phyloP scores from a whole-genome alignment of 2,113 vertebrate genomes.

The Pungitius pungitius region DNA sequence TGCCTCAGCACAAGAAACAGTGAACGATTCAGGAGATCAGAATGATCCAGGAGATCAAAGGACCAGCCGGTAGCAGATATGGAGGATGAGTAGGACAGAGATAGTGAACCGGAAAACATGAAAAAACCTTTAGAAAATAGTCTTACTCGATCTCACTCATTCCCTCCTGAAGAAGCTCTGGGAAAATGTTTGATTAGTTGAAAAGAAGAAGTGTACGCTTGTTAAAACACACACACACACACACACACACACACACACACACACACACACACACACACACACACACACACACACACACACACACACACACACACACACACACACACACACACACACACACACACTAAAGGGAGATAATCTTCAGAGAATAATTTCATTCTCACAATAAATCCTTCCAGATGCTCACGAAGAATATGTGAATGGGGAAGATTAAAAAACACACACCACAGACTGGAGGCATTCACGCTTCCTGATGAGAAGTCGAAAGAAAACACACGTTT shows the following conservation, averaged over 20 bases:
- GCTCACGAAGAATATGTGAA: slow-evolving; percentile 52
- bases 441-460: slow-evolving; percentile 21
- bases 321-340: slow-evolving; percentile 21
- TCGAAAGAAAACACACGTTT: slow-evolving; percentile 30
- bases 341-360: slow-evolving; percentile 62
- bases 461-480: slow-evolving; percentile 33
- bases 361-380: slow-evolving; percentile 60
- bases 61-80: slow-evolving; percentile 50
- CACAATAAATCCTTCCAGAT: slow-evolving; percentile 61
- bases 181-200: slow-evolving; percentile 52
- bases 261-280: slow-evolving; percentile 25
- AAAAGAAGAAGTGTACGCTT: slow-evolving; percentile 36
- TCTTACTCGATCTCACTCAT: slow-evolving; percentile 60
- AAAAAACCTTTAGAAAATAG: slow-evolving; percentile 42
- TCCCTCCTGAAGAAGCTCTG: slow-evolving; percentile 55
- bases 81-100: slow-evolving; percentile 18
- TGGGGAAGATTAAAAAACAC: not conserved
- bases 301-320: slow-evolving; percentile 21
- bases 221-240: slow-evolving; percentile 18
- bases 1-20: slow-evolving; percentile 37
- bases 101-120: not conserved
- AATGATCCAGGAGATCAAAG: slow-evolving; percentile 72
- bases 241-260: slow-evolving; percentile 9
- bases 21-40: slow-evolving; percentile 61
- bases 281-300: slow-evolving; percentile 7